Evolutionary conservation across 2,888 invertebrate genomes (phyloP), one percentile per base, ranked within the genome.

Genomic region (Amphipoea oculea): DNA sequence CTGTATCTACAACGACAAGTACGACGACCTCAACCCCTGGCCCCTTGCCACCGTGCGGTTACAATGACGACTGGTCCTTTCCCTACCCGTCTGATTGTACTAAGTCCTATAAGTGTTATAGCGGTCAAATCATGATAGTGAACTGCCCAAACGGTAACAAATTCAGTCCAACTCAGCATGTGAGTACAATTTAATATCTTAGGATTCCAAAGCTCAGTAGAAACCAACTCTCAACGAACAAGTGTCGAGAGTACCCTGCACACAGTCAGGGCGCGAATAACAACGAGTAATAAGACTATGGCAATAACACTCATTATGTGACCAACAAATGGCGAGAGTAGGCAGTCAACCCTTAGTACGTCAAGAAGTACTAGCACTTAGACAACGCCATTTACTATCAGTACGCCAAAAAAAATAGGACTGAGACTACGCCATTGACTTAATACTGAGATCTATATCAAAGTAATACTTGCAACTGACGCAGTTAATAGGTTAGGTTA

Each of bases 81-180:
- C 65, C 76, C 0, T 54, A 77, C 36, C 77, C 36, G 0, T 4
- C 54, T 1, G 45, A 75, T 9, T 77, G 76, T n/a, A 45, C 54
- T 7, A 54, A 54, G 42, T 77, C 65, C 65, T 54, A 54, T n/a
- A 29, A 17, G n/a, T 77, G 77, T 36, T 75, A 75, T 40, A 11
- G 14, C 14, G 42, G 54, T 0, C 11, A 71, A 12, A 0, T 60
- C 51, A 17, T 51, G 51, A 51, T 51, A 17, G 51, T 17, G 2
- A 0, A 7, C 2, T 77, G 77, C 4, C 76, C 14, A 1, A 6
- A 57, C 14, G 17, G 12, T 0, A 2, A 79, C 20, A 71, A 79
- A 42, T 79, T 60, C 3, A 78, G 79, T 7, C 40, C 79, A 4
- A 71, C 78, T 14, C 45, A 78, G 4, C 40, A n/a, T 4, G 79